Conservation (phyloP, 2,113 vertebrate species). For the Channa argus region DNA sequence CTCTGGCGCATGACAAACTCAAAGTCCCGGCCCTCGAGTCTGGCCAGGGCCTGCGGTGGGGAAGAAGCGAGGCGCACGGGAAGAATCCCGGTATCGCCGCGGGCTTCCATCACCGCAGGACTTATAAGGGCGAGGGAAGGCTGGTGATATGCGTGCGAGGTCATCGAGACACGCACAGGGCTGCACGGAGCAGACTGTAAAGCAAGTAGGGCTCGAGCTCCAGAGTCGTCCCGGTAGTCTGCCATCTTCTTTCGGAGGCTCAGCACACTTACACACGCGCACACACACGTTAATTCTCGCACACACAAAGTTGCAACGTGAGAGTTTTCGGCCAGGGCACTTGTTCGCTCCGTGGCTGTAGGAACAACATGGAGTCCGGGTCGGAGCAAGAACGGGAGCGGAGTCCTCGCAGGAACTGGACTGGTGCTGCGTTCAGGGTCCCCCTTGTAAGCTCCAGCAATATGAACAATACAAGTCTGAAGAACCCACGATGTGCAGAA, state of each 20-base stretch:
- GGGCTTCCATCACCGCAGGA: constrained; percentile 63
- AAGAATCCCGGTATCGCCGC: constrained; percentile 57
- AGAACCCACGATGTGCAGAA: too few relatives aligned
- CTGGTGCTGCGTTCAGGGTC: constrained; percentile 40
- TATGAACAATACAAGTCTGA: too few relatives aligned
- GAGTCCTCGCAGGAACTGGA: constrained; percentile 48
- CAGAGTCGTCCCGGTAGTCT: constrained; percentile 93
- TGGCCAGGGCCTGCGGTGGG: constrained; percentile 79
- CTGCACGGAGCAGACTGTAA: constrained; percentile 92
- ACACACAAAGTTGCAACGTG: constrained; percentile 76
- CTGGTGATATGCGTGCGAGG: constrained; percentile 74
- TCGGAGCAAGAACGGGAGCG: constrained; percentile 60
- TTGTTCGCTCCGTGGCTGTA: constrained; percentile 78
- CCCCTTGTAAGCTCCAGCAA: too few relatives aligned
- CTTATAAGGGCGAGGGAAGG: constrained; percentile 68
- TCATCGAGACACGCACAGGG: constrained; percentile 84
- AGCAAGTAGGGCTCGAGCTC: constrained; percentile 90
- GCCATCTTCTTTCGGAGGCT: constrained; percentile 82
- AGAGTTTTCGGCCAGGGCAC: constrained; percentile 76
- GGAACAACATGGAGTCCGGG: constrained; percentile 84
- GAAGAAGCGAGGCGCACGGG: constrained; percentile 76
- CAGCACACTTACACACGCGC: constrained; percentile 48
- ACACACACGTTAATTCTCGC: constrained; percentile 62
- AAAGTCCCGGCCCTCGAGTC: constrained; percentile 89
- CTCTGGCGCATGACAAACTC: constrained; percentile 97